A percentile compares a stretch with the other conserved stretches of the same genome.
phyloP scores from a whole-genome alignment of 2,888 invertebrate species.

The Dynastes hyllus region DNA sequence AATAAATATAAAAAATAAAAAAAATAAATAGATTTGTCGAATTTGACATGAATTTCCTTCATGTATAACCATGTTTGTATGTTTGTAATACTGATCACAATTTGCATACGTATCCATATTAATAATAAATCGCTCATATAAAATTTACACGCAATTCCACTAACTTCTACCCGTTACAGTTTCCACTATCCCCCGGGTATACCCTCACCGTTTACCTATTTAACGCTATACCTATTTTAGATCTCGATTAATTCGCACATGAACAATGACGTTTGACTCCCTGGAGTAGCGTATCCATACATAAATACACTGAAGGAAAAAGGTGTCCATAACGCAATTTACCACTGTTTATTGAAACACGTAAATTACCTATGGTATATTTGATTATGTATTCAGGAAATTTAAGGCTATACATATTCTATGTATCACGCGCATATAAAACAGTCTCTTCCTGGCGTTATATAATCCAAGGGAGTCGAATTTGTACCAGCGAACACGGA shows the following conservation, averaged over 20 bases:
- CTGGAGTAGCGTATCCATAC: not conserved
- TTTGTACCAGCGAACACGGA: not conserved
- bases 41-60: no score
- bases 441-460: not conserved
- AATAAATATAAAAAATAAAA: no score
- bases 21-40: no score
- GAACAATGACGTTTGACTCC: not conserved
- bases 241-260: not conserved
- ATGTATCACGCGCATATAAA: not conserved
- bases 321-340: not conserved
- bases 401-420: not conserved
- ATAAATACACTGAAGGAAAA: not conserved
- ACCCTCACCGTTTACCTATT: not conserved
- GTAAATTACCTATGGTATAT: conserved; percentile 3
- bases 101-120: not conserved
- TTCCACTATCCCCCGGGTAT: not conserved
- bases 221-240: not conserved
- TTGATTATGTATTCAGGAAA: not conserved
- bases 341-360: not conserved
- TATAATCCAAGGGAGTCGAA: not conserved
- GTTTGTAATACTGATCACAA: no score
- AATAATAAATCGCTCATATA: not conserved
- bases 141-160: conserved; percentile 3
- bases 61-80: no score
- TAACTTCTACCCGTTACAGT: not conserved